Base-by-base conservation (phyloP, 2,888 invertebrate genomes). In the Agonopterix heracliana region DNA sequence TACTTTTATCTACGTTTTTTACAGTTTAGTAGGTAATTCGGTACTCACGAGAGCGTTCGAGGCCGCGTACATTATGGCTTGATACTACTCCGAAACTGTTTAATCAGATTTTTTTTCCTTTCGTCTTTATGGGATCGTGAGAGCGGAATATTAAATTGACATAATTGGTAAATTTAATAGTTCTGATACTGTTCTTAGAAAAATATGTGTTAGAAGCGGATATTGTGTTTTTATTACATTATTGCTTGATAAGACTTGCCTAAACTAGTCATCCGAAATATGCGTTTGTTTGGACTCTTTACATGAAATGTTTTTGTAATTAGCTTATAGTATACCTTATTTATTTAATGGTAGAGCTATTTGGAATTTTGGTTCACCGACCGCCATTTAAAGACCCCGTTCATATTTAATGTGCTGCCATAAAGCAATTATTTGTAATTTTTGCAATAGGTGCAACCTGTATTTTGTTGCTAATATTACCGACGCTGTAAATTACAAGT, bases 1-100 rank as follows among this genome's bases (percentile, higher is more conserved):
- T 66, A 65, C 66, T 72, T 76, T 77, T 74, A 78, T 79, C 81
- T 80, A 81, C 79, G 76, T 82, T 84, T 83, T 85, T 80, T 83
- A 81, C 78, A 81, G 74, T 80, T 81, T 80, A 82, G 78, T 81
- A 73, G 78, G 81, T 81, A 81, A 83, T 83, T 84, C 81, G 81
- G 82, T 74, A 72, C 78, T 79, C 76, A 70, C 63, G 71, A 62
- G 66, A 68, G 62, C 65, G 66, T 56, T 57, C 56, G 61, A 62
- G 54, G 54, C 61, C 57, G 54, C 61, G 78, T 74, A 77, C 81
- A 76, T 81, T 80, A 84, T 81, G 81, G 75, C 64, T 68, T 55
- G 56, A 55, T 53, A 66, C 64, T 67, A 61, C 64, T 63, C 64
- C 68, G 68, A 78, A 76, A 68, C 56, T 46, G 56, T 54, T 48